Evolutionary conservation across 37 sponge, comb jelly and placozoan species (phyloP).

Genomic region (Lycopodina hypogea): DNA sequence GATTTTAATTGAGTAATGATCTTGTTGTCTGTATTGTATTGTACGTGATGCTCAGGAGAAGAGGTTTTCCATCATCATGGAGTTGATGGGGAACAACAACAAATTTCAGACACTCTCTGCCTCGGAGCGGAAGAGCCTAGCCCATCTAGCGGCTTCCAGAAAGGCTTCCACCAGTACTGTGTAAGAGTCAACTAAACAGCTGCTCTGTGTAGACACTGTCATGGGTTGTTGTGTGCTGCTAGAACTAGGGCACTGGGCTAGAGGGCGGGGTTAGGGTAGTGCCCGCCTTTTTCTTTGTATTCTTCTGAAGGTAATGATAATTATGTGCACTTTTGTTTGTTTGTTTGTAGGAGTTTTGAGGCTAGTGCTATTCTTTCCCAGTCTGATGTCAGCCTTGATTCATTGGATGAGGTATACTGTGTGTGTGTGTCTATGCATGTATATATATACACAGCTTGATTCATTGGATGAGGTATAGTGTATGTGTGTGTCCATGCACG

Average conservation of each 20-base stretch:
- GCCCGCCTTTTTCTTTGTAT: no score
- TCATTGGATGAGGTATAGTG: slow-evolving; percentile 41
- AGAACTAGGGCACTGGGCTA: no score
- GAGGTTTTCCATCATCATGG: slow-evolving; percentile 77
- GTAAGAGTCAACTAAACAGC: background rate
- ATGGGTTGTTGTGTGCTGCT: no score
- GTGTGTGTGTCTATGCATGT: background rate
- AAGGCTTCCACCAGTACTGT: slow-evolving; percentile 7
- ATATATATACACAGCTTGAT: no score
- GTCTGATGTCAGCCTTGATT: slow-evolving; percentile 54
- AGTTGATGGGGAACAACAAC: slow-evolving; percentile 66
- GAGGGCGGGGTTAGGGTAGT: no score
- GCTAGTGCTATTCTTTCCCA: slow-evolving; percentile 48
- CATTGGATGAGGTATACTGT: slow-evolving; percentile 41
- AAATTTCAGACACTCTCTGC: slow-evolving; percentile 65
- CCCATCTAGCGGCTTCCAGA: slow-evolving; percentile 30
- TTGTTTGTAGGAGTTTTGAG: no score
- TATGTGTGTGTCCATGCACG: background rate
- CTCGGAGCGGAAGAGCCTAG: slow-evolving; percentile 65
- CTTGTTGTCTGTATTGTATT: background rate
- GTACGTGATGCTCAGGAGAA: slow-evolving; percentile 33
- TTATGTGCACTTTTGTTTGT: no score
- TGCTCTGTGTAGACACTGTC: no score
- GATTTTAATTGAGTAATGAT: no score
- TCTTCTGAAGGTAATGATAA: no score